These are phyloP conservation scores for Bolborhynchus lineola DNA, from an alignment of 2,113 vertebrate species.

Conservation along the genomic window DNA sequence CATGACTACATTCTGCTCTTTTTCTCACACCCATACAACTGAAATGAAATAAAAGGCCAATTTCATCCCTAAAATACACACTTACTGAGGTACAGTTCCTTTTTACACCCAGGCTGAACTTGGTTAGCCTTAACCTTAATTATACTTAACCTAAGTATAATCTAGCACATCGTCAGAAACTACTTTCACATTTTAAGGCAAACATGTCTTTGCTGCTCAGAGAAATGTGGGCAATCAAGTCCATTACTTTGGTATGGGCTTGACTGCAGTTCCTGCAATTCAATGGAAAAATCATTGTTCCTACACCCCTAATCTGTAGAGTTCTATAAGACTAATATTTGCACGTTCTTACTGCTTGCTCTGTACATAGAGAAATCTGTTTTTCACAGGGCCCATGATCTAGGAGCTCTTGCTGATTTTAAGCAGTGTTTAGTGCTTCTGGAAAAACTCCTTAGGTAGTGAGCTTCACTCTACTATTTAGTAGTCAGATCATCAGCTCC, in stretches of 20 bases:
- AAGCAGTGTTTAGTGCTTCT: neutral
- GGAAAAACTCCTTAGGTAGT: neutral
- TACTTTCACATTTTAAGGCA: neutral
- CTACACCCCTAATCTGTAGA: neutral
- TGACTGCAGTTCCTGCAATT: neutral
- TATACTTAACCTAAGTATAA: neutral
- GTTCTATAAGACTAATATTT: neutral
- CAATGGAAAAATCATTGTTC: neutral
- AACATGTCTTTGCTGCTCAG: neutral
- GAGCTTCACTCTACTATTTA: neutral
- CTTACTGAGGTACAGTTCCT: neutral
- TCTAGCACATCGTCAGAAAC: neutral
- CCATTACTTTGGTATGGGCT: neutral
- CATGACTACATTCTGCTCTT: neutral
- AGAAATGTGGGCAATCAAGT: neutral
- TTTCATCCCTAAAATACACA: neutral
- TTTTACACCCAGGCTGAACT: neutral
- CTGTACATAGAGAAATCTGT: neutral
- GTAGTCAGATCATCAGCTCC: neutral
- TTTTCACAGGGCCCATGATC: neutral
- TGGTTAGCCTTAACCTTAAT: neutral
- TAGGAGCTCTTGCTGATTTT: neutral
- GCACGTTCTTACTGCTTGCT: neutral
- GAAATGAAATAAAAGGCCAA: neutral
- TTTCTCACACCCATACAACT: neutral